A percentile compares a stretch with the other conserved stretches of the same genome.
Evolutionary conservation across 2,888 invertebrate species (phyloP).

Genomic region (Nomada ferruginata): DNA sequence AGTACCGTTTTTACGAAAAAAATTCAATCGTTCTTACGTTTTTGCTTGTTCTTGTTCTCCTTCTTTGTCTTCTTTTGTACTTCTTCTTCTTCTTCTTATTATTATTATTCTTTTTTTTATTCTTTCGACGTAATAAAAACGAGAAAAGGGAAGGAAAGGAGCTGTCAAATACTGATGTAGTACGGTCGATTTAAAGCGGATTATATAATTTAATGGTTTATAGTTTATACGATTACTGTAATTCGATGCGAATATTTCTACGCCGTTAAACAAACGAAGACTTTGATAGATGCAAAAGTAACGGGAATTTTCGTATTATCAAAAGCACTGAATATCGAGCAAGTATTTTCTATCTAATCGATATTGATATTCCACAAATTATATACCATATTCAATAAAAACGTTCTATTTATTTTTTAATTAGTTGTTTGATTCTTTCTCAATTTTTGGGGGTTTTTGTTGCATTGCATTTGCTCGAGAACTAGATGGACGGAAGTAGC

Average conservation of each 20-base stretch:
- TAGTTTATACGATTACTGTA: background rate
- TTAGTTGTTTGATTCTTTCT: background rate
- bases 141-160: background rate
- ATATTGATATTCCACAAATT: conserved; percentile 21
- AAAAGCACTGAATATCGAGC: conserved; percentile 1
- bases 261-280: conserved; percentile 28
- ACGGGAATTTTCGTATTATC: conserved; percentile 38
- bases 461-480: background rate
- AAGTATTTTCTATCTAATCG: conserved; percentile 33
- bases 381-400: background rate
- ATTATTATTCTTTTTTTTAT: conserved; percentile 11
- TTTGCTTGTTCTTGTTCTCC: conserved; percentile 12
- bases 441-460: background rate
- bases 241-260: conserved; percentile 29
- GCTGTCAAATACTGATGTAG: conserved; percentile 22
- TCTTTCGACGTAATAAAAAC: conserved; percentile 25
- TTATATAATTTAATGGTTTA: conserved; percentile 21
- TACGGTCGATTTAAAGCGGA: conserved; percentile 12
- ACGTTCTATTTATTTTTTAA: background rate
- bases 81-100: conserved; percentile 2
- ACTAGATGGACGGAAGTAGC: background rate
- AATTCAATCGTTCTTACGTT: conserved; percentile 32
- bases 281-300: conserved; percentile 45
- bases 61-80: conserved; percentile 2
- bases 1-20: conserved; percentile 43